Percentiles rank a stretch among this genome's conserved stretches.
Conservation (phyloP, 2,113 vertebrate species). For the Xiphophorus maculatus region DNA sequence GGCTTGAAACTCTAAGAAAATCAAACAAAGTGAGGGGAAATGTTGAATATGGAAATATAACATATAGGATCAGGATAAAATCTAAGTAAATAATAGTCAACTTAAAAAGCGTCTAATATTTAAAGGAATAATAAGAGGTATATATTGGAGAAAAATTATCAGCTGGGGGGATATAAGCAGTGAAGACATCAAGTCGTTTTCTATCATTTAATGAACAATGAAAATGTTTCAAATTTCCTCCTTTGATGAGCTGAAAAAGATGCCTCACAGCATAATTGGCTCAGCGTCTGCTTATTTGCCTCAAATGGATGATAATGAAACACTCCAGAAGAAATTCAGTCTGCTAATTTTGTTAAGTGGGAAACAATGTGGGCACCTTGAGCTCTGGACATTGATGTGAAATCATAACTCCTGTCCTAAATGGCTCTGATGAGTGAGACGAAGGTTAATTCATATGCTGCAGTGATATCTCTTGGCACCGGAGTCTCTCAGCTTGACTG, state of each 20-base stretch:
- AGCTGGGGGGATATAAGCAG: neutral
- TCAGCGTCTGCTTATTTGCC: constrained; percentile 42
- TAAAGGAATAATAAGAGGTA: neutral
- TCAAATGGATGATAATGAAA: constrained; percentile 30
- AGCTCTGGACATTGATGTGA: neutral
- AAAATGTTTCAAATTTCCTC: constrained; percentile 49
- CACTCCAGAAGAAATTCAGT: neutral
- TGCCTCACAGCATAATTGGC: neutral
- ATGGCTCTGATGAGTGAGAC: too few relatives aligned
- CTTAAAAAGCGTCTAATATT: too few relatives aligned
- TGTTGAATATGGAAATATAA: neutral
- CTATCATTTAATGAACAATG: constrained; percentile 34
- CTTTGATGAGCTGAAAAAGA: constrained; percentile 34
- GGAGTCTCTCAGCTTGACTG: too few relatives aligned
- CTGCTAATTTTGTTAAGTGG: constrained; percentile 9
- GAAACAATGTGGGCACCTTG: neutral
- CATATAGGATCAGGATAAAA: too few relatives aligned
- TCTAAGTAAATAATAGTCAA: too few relatives aligned
- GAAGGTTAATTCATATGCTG: too few relatives aligned
- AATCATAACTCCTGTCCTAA: neutral
- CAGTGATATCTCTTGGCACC: too few relatives aligned
- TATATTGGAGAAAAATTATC: neutral
- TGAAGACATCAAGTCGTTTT: constrained; percentile 4
- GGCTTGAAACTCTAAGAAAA: neutral
- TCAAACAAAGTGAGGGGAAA: neutral